These are phyloP conservation scores for Amiota communis DNA, from an alignment of 2,888 invertebrate genomes.

Conservation along the genomic window DNA sequence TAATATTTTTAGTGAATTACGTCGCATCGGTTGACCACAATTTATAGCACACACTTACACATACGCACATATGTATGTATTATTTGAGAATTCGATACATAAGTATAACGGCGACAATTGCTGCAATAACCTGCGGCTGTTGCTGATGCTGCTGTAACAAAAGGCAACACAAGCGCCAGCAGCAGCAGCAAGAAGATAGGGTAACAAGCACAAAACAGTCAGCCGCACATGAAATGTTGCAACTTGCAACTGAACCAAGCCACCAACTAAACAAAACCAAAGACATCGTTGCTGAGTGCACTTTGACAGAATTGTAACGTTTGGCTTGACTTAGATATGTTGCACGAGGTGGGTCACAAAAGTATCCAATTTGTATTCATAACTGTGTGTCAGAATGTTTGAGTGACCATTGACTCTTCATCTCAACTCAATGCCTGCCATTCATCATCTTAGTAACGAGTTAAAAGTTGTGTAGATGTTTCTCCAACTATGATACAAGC, in stretches of 20 bases:
- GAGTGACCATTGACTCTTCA: no score
- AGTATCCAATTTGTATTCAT: no score
- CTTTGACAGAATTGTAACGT: slow-evolving; percentile 25
- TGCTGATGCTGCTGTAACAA: background rate
- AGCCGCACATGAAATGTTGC: background rate
- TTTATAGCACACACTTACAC: slow-evolving; percentile 53
- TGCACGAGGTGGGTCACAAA: background rate
- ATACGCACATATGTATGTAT: background rate
- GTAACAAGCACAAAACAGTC: slow-evolving; percentile 9
- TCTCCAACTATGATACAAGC: no score
- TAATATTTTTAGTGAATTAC: slow-evolving; percentile 64
- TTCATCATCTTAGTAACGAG: no score
- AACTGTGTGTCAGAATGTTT: no score
- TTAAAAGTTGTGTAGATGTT: no score
- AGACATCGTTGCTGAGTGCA: slow-evolving; percentile 12
- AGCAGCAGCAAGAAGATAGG: background rate
- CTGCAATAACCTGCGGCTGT: slow-evolving; percentile 19
- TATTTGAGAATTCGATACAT: slow-evolving; percentile 3
- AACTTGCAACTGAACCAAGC: slow-evolving; percentile 15
- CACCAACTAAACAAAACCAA: slow-evolving; percentile 1
- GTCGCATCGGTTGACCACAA: slow-evolving; percentile 66
- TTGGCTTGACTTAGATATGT: background rate
- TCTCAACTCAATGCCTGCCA: no score
- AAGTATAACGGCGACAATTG: slow-evolving; percentile 11
- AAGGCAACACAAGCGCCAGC: background rate